Percentiles rank a stretch among this genome's conserved stretches.
These are phyloP conservation scores for Cheilosia variabilis DNA, from an alignment of 2,888 invertebrate species.

Conservation along the genomic window DNA sequence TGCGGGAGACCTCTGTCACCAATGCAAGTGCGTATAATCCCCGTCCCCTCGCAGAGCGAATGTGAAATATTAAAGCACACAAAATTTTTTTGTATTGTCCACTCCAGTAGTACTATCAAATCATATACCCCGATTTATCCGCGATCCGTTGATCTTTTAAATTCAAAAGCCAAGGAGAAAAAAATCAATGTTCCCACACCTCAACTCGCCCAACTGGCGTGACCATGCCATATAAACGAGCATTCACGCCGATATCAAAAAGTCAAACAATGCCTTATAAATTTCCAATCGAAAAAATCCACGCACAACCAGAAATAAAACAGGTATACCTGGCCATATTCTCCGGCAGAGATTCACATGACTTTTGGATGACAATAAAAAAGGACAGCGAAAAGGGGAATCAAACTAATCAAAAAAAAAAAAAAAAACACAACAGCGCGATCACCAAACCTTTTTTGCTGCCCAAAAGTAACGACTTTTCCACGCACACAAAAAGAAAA, in stretches of 20 bases:
- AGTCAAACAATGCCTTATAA: constrained; percentile 63
- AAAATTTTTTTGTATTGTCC: neutral
- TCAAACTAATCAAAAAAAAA: constrained; percentile 47
- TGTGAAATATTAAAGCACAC: neutral
- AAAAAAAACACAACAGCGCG: constrained; percentile 15
- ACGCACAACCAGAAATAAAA: constrained; percentile 12
- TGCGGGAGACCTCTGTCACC: neutral
- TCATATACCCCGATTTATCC: constrained; percentile 20
- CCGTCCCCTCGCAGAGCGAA: neutral
- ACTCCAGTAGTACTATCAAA: neutral
- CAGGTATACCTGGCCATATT: constrained; percentile 13
- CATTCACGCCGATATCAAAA: constrained; percentile 68
- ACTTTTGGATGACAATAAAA: constrained; percentile 51
- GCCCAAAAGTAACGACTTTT: constrained; percentile 49
- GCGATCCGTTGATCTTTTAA: constrained; percentile 20
- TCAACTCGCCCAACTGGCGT: constrained; percentile 43
- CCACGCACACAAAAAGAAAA: constrained; percentile 29
- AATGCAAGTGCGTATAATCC: neutral
- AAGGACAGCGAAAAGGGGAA: constrained; percentile 62
- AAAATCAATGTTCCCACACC: constrained; percentile 59
- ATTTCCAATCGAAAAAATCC: constrained; percentile 61
- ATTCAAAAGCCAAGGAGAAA: neutral
- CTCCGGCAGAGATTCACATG: constrained; percentile 63
- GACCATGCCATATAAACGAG: constrained; percentile 58
- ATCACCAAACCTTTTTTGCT: constrained; percentile 33